Evolutionary conservation across 2,113 vertebrate species (phyloP).

Genomic region (Artemisiospiza belli): DNA sequence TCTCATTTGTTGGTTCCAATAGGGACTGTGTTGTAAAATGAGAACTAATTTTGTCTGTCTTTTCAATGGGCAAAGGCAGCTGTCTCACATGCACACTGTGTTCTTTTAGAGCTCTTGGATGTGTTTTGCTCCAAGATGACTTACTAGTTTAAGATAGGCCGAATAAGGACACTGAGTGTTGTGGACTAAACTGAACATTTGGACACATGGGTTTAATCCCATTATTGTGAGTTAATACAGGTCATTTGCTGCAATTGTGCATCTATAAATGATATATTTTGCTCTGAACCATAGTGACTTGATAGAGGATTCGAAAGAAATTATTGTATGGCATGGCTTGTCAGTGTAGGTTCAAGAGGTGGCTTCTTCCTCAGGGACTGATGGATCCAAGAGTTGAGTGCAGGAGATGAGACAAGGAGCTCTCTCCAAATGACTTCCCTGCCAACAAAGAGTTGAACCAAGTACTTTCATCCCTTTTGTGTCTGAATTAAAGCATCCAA

Average conservation of each 20-base stretch:
- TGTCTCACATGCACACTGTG: accelerated
- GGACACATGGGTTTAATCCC: neutral
- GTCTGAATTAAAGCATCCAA: neutral
- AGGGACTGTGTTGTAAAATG: neutral
- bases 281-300: neutral
- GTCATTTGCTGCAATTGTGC: neutral
- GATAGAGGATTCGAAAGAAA: neutral
- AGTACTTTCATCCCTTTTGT: neutral
- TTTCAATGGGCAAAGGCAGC: neutral
- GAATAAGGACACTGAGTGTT: neutral
- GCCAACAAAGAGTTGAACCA: neutral
- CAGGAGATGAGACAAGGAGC: neutral
- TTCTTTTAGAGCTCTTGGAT: neutral
- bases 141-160: neutral
- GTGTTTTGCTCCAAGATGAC: neutral
- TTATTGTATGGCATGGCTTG: neutral
- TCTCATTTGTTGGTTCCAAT: neutral
- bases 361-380: neutral
- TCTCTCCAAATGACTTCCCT: neutral
- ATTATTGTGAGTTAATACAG: neutral
- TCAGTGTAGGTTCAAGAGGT: neutral
- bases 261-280: neutral
- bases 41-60: neutral
- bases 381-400: neutral
- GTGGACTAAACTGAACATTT: neutral